Base-by-base conservation (phyloP, 2,797 vertebrate genomes). In the Streptopelia turtur region DNA sequence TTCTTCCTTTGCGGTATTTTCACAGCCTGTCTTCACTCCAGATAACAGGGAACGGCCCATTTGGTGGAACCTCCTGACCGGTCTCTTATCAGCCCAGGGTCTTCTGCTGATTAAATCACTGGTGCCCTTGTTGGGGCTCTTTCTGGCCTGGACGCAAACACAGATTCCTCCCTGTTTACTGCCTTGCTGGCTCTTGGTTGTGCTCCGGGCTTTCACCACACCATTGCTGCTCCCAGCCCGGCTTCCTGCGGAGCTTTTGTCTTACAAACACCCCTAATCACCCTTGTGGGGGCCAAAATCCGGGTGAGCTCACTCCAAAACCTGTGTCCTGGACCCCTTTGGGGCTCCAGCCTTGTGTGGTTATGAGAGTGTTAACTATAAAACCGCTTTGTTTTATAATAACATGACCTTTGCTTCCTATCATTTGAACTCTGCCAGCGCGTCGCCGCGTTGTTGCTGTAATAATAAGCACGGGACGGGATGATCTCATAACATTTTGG, bases 391-490 rank as follows among this genome's bases (percentile, higher is more conserved):
- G n/a, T 37, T 80, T 60, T 56, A 10, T 20, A 27, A n/a, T 2
- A 64, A 49, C 65, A 8, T 1, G 39, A 75, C 77, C 83, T 90
- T 92, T 61, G 74, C 81, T 53, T 59, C 61, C 59, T 9, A 3
- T 2, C 18, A 59, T 33, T 55, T 64, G 56, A 71, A 33, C 83
- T 88, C 75, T 33, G 60, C 56, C 52, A 3, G 50, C 18, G 83
- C 3, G 33, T 52, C 64, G 68, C 72, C 69, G 7, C 4, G 2
- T 61, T 50, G 17, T 12, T 8, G 39, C 82, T 87, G 5, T 7
- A 28, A 91, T 49, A 90, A 93, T 35, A 93, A 92, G 90, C 88
- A 53, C 21, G 45, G 93, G 80, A 86, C 89, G 59, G 74, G 83
- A 83, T 53, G 88, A 52, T 60, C 56, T 7, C 6, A 9, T 11